These are phyloP conservation scores for Crenichthys baileyi DNA, from an alignment of 2,797 vertebrate species.

Conservation along the genomic window DNA sequence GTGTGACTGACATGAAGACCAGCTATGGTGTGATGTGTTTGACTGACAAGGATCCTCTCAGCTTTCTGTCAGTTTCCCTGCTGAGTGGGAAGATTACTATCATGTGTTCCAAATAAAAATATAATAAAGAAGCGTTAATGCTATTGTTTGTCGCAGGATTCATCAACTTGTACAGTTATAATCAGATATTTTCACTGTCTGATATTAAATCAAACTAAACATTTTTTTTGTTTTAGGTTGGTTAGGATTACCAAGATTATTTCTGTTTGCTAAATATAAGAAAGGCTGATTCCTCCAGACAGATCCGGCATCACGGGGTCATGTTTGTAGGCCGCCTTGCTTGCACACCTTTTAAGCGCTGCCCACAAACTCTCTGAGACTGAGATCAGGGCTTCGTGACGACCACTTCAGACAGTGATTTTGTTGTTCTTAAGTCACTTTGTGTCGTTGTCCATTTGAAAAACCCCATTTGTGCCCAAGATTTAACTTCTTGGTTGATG, in stretches of 20 bases:
- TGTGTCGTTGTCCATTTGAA: too few species aligned
- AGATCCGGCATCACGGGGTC: too few species aligned
- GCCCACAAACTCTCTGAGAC: too few species aligned
- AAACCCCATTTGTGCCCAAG: too few species aligned
- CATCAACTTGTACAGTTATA: background rate
- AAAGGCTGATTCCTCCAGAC: too few species aligned
- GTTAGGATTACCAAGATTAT: background rate
- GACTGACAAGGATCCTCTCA: slow-evolving; percentile 43
- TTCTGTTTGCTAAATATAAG: background rate
- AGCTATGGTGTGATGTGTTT: slow-evolving; percentile 40
- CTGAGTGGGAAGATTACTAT: slow-evolving; percentile 12
- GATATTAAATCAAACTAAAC: background rate
- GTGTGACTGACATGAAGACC: slow-evolving; percentile 57
- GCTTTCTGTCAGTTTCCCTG: slow-evolving; percentile 28
- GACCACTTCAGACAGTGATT: too few species aligned
- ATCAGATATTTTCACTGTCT: background rate
- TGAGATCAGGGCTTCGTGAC: too few species aligned
- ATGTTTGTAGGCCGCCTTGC: too few species aligned
- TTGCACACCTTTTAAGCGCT: too few species aligned
- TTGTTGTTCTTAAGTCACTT: too few species aligned
- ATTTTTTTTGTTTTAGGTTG: background rate
- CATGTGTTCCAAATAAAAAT: background rate
- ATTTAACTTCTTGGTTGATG: too few species aligned
- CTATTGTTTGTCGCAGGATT: background rate
- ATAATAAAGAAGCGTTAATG: slow-evolving; percentile 5